Evolutionary conservation across 2,797 vertebrate genomes (phyloP).

Genomic region (Gallinago solitaria): DNA sequence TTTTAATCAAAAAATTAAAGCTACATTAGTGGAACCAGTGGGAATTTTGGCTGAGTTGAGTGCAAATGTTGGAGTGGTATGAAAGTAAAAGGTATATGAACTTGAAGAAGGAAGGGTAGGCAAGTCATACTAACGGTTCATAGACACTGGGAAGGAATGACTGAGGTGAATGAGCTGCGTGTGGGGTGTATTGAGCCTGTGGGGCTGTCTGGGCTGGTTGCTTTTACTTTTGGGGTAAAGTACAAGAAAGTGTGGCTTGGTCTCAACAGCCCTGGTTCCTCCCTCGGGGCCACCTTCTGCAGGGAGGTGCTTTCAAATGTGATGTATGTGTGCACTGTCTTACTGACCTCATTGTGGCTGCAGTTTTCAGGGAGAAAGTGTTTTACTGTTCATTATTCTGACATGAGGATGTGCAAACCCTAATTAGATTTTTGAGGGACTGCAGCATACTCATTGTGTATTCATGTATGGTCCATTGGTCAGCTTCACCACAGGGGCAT

Average conservation of each 20-base stretch:
- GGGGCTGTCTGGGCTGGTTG: neutral
- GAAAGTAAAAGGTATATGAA: neutral
- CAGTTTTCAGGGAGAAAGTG: neutral
- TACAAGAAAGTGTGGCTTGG: neutral
- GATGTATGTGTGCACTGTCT: fast-evolving
- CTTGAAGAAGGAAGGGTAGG: neutral
- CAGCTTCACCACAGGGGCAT: neutral
- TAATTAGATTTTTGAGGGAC: neutral
- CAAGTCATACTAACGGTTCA: neutral
- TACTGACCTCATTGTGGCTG: neutral
- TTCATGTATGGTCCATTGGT: neutral
- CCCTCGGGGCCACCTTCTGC: neutral
- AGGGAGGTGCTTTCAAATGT: neutral
- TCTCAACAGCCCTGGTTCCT: neutral
- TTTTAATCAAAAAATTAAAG: neutral
- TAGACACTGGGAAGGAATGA: neutral
- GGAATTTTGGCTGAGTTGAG: neutral
- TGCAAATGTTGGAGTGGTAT: neutral
- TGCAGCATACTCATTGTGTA: fast-evolving
- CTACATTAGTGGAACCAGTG: neutral
- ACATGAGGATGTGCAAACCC: neutral
- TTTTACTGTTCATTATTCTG: neutral
- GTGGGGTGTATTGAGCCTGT: neutral
- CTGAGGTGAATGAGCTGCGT: neutral
- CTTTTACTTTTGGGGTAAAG: neutral